A percentile compares a stretch with the other conserved stretches of the same genome.
phyloP scores from a whole-genome alignment of 2,113 vertebrate species.

The Entosphenus tridentatus region DNA sequence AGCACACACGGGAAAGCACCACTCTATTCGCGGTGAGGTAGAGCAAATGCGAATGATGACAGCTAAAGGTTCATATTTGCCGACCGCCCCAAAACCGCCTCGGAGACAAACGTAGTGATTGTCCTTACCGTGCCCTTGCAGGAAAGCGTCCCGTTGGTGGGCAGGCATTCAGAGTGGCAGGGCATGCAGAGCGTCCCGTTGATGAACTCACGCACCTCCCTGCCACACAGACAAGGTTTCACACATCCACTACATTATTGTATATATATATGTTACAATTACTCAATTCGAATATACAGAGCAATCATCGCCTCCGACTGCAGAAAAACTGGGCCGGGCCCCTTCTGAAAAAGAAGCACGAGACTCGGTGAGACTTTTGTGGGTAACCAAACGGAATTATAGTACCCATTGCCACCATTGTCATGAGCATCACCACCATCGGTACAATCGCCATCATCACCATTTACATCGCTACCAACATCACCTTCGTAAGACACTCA shows the following conservation, averaged over 20 bases:
- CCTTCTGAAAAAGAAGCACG: neutral
- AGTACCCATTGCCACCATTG: neutral
- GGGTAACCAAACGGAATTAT: neutral
- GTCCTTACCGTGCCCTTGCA: conserved; percentile 61
- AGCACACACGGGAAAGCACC: neutral
- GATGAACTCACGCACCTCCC: conserved; percentile 63
- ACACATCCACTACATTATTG: neutral
- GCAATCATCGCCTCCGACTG: neutral
- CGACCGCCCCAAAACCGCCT: neutral
- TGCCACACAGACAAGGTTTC: conserved; percentile 19
- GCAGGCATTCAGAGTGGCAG: conserved; percentile 75
- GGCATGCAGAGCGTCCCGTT: conserved; percentile 67
- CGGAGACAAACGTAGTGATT: neutral
- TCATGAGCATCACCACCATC: too few species aligned
- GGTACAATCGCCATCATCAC: too few species aligned
- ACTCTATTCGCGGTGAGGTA: neutral
- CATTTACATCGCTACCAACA: too few species aligned
- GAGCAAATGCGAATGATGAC: neutral
- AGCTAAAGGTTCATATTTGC: neutral
- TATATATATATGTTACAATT: neutral
- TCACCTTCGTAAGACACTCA: too few species aligned
- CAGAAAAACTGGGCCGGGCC: neutral
- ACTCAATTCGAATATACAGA: neutral
- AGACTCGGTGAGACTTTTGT: neutral
- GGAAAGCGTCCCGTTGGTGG: conserved; percentile 46